Percentiles rank a stretch among this genome's conserved stretches.
These are phyloP conservation scores for Scaeva pyrastri DNA, from an alignment of 2,888 invertebrate species.

Conservation along the genomic window DNA sequence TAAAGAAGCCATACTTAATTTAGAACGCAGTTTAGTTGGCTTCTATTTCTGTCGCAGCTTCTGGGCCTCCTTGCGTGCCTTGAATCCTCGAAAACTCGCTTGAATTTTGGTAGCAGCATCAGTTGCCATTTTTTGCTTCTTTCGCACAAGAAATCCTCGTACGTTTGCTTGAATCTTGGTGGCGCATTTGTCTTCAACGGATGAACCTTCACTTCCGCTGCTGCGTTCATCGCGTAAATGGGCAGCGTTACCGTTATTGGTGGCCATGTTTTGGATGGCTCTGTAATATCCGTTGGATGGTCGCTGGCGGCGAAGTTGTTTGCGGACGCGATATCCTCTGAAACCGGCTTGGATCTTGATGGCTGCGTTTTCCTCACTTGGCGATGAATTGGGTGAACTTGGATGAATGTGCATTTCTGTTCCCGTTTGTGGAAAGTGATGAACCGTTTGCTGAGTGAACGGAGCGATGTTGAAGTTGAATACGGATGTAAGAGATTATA, in stretches of 20 bases:
- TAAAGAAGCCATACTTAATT: constrained; percentile 29
- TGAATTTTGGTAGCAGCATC: constrained; percentile 84
- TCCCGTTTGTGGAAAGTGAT: constrained; percentile 67
- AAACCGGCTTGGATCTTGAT: constrained; percentile 86
- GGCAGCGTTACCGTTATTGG: constrained; percentile 49
- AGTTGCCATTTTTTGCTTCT: constrained; percentile 81
- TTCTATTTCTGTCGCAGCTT: constrained; percentile 80
- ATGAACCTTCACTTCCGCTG: constrained; percentile 72
- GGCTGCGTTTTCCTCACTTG: constrained; percentile 84
- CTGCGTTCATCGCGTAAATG: constrained; percentile 70
- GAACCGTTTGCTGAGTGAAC: constrained; percentile 28
- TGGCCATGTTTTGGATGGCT: constrained; percentile 61
- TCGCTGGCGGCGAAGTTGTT: constrained; percentile 81
- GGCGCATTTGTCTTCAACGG: constrained; percentile 81
- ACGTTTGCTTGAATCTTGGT: constrained; percentile 83
- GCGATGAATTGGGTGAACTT: constrained; percentile 82
- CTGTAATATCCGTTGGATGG: constrained; percentile 57
- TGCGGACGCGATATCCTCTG: constrained; percentile 85
- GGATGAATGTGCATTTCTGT: constrained; percentile 84
- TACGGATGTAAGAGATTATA: neutral
- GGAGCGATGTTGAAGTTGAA: constrained; percentile 61
- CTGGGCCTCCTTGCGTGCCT: constrained; percentile 82
- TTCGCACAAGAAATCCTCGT: constrained; percentile 82
- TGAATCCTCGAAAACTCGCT: constrained; percentile 84
- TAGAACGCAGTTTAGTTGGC: neutral